phyloP scores from a whole-genome alignment of 2,888 invertebrate genomes.

The Mactromeris polynyma region DNA sequence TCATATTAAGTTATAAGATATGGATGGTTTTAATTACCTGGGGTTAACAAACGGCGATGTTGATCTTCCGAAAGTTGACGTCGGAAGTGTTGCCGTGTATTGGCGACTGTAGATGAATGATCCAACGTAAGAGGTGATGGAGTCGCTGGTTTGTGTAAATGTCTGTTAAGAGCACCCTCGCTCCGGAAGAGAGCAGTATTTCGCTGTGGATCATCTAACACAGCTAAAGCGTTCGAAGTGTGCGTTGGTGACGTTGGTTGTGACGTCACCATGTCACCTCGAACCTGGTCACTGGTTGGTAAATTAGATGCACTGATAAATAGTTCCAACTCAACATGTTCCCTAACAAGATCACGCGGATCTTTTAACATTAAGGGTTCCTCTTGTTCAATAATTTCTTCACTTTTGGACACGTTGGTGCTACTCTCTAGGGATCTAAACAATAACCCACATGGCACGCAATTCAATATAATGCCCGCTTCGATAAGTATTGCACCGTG shows the following conservation, averaged over 20 bases:
- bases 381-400: not conserved
- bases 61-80: slow-evolving; percentile 60
- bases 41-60: slow-evolving; percentile 16
- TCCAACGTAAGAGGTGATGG: slow-evolving; percentile 59
- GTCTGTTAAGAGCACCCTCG: slow-evolving; percentile 52
- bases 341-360: slow-evolving; percentile 22
- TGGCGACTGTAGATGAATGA: not conserved
- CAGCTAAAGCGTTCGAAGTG: not conserved
- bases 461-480: slow-evolving; percentile 94
- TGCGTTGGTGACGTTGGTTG: slow-evolving; percentile 51
- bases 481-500: slow-evolving; percentile 94
- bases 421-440: slow-evolving; percentile 94
- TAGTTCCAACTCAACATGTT: slow-evolving; percentile 42
- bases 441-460: slow-evolving; percentile 95
- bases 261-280: slow-evolving; percentile 28
- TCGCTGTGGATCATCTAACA: not conserved
- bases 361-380: slow-evolving; percentile 12
- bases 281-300: not conserved
- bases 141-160: slow-evolving; percentile 31
- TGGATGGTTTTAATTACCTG: not conserved
- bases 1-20: no score
- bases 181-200: slow-evolving; percentile 48
- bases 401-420: slow-evolving; percentile 88
- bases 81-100: slow-evolving; percentile 30
- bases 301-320: slow-evolving; percentile 9